phyloP scores from a whole-genome alignment of 2,113 vertebrate genomes.

The Lanius ludovicianus region DNA sequence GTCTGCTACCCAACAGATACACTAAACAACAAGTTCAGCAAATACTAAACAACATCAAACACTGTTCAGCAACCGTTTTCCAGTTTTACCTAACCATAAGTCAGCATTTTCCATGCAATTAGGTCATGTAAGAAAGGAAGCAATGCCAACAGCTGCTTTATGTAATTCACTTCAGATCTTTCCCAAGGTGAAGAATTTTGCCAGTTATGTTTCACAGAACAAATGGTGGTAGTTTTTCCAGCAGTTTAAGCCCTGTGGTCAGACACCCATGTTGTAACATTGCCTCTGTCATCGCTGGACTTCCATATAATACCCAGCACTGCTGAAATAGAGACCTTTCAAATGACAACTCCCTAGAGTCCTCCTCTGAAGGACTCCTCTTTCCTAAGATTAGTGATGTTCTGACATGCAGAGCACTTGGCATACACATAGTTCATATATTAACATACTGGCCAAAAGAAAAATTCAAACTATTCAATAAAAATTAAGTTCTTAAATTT shows the following conservation, averaged over 20 bases:
- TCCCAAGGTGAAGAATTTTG: neutral
- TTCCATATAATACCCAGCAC: neutral
- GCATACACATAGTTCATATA: neutral
- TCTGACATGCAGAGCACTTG: neutral
- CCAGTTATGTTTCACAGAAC: neutral
- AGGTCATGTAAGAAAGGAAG: neutral
- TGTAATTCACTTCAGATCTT: neutral
- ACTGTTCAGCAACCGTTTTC: neutral
- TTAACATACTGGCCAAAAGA: neutral
- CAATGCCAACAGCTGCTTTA: neutral
- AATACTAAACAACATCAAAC: neutral
- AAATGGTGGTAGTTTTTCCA: neutral
- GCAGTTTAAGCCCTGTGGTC: neutral
- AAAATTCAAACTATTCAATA: neutral
- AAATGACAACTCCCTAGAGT: neutral
- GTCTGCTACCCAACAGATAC: neutral
- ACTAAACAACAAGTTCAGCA: neutral
- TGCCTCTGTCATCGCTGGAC: neutral
- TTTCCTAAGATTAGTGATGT: neutral
- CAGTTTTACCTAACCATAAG: neutral
- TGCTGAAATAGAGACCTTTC: neutral
- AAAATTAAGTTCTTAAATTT: slow-evolving; percentile 14
- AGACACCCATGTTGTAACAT: neutral
- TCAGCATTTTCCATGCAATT: neutral
- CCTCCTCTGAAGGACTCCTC: neutral